Conservation (phyloP, 2,888 invertebrate species). For the Andrena marginata region DNA sequence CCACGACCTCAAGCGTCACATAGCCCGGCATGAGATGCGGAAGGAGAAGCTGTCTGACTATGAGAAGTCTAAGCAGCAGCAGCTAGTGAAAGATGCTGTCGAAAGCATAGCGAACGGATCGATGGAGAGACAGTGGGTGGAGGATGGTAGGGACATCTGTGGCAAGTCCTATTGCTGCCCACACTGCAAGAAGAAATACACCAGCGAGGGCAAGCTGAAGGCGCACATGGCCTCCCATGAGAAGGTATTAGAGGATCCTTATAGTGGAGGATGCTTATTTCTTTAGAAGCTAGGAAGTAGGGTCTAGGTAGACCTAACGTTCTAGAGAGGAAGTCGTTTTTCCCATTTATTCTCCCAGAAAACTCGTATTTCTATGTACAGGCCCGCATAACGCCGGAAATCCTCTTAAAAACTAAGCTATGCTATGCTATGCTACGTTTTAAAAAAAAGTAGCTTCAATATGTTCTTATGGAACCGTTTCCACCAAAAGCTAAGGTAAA, state of each 20-base stretch:
- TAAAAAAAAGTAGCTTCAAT: no score
- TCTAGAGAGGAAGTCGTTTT: no score
- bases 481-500: no score
- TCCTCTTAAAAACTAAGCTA: no score
- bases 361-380: no score
- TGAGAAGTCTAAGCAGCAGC: constrained; percentile 37
- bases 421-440: no score
- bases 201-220: constrained; percentile 78
- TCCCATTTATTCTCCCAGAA: no score
- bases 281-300: no score
- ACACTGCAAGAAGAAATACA: constrained; percentile 81
- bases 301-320: no score
- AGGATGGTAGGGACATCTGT: constrained; percentile 28
- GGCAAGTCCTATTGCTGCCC: constrained; percentile 73
- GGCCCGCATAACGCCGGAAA: no score
- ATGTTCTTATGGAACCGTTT: no score
- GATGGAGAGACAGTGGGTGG: constrained; percentile 51
- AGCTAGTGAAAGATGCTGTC: constrained; percentile 70
- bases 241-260: constrained; percentile 72
- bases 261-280: neutral
- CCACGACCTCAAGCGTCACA: constrained; percentile 82
- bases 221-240: constrained; percentile 79
- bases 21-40: constrained; percentile 80
- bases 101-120: constrained; percentile 65
- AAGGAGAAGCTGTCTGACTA: constrained; percentile 76